Evolutionary conservation across 2,888 invertebrate species (phyloP).

Genomic region (Cerastoderma edule): DNA sequence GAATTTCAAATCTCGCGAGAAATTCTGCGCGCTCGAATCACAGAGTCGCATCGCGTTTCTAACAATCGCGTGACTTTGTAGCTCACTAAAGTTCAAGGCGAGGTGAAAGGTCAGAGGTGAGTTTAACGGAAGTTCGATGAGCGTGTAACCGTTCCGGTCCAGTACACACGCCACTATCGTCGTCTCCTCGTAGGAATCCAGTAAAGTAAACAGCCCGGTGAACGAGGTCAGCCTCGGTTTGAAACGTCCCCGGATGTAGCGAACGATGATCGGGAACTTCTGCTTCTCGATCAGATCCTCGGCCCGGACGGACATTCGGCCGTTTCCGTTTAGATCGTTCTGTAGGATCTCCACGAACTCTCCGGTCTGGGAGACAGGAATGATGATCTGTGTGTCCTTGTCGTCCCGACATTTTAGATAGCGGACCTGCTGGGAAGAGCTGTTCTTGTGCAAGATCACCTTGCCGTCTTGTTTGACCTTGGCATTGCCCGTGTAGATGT

Average conservation of each 20-base stretch:
- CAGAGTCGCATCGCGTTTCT: slow-evolving; percentile 68
- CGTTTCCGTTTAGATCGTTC: slow-evolving; percentile 58
- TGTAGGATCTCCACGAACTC: slow-evolving; percentile 74
- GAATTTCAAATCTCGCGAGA: slow-evolving; percentile 72
- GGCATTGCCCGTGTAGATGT: slow-evolving; percentile 59
- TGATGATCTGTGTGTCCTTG: slow-evolving; percentile 65
- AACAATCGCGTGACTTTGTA: slow-evolving; percentile 66
- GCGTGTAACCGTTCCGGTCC: slow-evolving; percentile 65
- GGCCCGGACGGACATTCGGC: slow-evolving; percentile 67
- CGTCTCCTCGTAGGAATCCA: slow-evolving; percentile 75
- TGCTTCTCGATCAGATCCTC: slow-evolving; percentile 68
- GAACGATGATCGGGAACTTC: slow-evolving; percentile 73
- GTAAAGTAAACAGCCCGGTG: slow-evolving; percentile 71
- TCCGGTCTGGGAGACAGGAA: slow-evolving; percentile 66
- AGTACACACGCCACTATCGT: slow-evolving; percentile 71
- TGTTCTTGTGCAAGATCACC: slow-evolving; percentile 48
- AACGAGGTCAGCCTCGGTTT: slow-evolving; percentile 70
- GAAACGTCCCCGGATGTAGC: slow-evolving; percentile 71
- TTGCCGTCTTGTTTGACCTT: slow-evolving; percentile 60
- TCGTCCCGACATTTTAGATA: slow-evolving; percentile 74
- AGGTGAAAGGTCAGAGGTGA: slow-evolving; percentile 73
- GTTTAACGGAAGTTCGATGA: slow-evolving; percentile 72
- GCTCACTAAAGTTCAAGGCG: slow-evolving; percentile 69
- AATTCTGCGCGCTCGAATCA: slow-evolving; percentile 58
- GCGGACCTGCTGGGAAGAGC: slow-evolving; percentile 51